These are phyloP conservation scores for Parasteatoda tepidariorum DNA, from an alignment of 1,140 invertebrate genomes.

Conservation along the genomic window DNA sequence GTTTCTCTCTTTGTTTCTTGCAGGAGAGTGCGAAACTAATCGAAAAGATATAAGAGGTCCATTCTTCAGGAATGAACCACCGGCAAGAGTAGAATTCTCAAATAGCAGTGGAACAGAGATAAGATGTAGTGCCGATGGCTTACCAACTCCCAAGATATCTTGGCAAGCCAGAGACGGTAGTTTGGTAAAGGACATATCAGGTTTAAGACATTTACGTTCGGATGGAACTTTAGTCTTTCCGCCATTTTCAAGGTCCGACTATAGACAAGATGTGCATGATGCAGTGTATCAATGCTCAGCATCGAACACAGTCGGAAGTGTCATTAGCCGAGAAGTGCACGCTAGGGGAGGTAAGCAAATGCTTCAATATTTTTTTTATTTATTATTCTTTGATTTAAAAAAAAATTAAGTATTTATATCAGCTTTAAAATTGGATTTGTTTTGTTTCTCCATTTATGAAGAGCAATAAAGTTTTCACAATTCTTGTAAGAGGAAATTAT, in stretches of 20 bases:
- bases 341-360: constrained; percentile 85
- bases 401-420: too few species aligned
- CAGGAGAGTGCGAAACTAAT: neutral
- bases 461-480: too few species aligned
- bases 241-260: constrained; percentile 66
- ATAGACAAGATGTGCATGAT: constrained; percentile 73
- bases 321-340: constrained; percentile 83
- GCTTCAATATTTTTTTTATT: too few species aligned
- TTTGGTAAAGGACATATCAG: constrained; percentile 78
- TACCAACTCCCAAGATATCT: constrained; percentile 89
- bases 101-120: constrained; percentile 93
- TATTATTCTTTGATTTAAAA: too few species aligned
- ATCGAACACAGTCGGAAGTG: constrained; percentile 83
- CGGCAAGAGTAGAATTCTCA: constrained; percentile 90
- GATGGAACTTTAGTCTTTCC: constrained; percentile 68
- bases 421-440: too few species aligned
- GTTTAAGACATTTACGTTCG: constrained; percentile 76
- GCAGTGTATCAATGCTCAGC: constrained; percentile 84
- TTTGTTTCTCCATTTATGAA: too few species aligned
- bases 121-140: constrained; percentile 90
- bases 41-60: constrained; percentile 74
- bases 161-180: constrained; percentile 75
- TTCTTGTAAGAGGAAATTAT: too few species aligned
- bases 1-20: constrained; percentile 2
- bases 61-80: constrained; percentile 92